Evolutionary conservation across 1,140 invertebrate genomes (phyloP).

Genomic region (Lycorma delicatula): DNA sequence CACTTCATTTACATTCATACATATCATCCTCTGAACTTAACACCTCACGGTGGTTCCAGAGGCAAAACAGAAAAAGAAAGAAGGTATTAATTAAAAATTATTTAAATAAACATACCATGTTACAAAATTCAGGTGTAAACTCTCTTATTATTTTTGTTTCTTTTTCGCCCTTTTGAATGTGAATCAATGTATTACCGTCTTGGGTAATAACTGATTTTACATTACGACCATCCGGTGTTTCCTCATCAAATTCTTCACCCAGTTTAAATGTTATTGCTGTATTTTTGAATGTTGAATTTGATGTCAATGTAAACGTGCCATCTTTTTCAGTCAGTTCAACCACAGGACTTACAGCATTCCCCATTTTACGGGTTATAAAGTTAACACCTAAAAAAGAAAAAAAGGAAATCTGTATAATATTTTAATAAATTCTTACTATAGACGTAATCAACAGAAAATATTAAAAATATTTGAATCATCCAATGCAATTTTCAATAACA

Average conservation of each 20-base stretch:
- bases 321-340: slow-evolving; percentile 62
- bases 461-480: no score
- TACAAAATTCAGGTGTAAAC: slow-evolving; percentile 27
- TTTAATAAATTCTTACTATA: no score
- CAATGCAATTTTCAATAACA: no score
- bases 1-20: no score
- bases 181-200: slow-evolving; percentile 58
- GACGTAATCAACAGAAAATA: no score
- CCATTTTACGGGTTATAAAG: slow-evolving; percentile 64
- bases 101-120: slow-evolving; percentile 27
- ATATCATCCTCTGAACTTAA: no score
- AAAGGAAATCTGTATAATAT: no score
- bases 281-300: slow-evolving; percentile 77
- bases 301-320: slow-evolving; percentile 61
- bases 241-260: slow-evolving; percentile 76
- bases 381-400: slow-evolving; percentile 44
- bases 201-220: slow-evolving; percentile 64
- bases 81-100: no score
- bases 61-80: no score
- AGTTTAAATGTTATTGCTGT: slow-evolving; percentile 68
- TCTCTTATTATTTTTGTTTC: slow-evolving; percentile 29
- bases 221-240: slow-evolving; percentile 74
- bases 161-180: slow-evolving; percentile 49
- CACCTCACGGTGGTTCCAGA: background rate
- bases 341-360: slow-evolving; percentile 58